A percentile compares a stretch with the other conserved stretches of the same genome.
phyloP scores from a whole-genome alignment of 2,113 vertebrate species.

The Melanotaenia duboulayi region DNA sequence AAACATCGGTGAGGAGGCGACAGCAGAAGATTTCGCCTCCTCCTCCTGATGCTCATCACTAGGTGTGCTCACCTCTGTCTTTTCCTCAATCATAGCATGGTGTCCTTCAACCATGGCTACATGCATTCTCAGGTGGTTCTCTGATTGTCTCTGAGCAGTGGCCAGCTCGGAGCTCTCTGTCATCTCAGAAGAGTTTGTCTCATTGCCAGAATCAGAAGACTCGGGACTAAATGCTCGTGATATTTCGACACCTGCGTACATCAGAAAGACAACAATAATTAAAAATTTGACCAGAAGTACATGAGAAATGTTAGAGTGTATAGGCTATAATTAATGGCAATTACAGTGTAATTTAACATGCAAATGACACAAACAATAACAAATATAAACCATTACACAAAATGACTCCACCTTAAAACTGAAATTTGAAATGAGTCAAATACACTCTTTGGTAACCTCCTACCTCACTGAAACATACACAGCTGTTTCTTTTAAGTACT shows the following conservation, averaged over 20 bases:
- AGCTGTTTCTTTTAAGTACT: background rate
- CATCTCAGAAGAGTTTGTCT: conserved; percentile 99
- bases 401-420: background rate
- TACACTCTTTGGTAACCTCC: background rate
- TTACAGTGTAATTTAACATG: conserved; percentile 5
- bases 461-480: background rate
- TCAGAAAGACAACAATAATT: conserved; percentile 90
- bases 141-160: conserved; percentile 92
- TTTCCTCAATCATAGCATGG: conserved; percentile 88
- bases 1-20: conserved; percentile 92
- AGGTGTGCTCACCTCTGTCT: conserved; percentile 84
- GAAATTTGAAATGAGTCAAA: background rate
- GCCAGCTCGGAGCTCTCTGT: conserved; percentile 97
- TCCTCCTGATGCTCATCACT: conserved; percentile 78
- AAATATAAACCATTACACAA: conserved; percentile 17
- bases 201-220: conserved; percentile 99
- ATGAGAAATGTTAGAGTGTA: conserved; percentile 66
- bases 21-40: conserved; percentile 87
- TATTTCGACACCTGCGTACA: conserved; percentile 97
- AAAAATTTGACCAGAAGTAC: conserved; percentile 79
- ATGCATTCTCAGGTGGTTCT: conserved; percentile 91
- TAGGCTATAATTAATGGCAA: conserved; percentile 49
- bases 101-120: conserved; percentile 88
- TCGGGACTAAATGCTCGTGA: conserved; percentile 97
- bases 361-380: background rate